Evolutionary conservation across 2,113 vertebrate species (phyloP).

Genomic region (Tapirus terrestris): DNA sequence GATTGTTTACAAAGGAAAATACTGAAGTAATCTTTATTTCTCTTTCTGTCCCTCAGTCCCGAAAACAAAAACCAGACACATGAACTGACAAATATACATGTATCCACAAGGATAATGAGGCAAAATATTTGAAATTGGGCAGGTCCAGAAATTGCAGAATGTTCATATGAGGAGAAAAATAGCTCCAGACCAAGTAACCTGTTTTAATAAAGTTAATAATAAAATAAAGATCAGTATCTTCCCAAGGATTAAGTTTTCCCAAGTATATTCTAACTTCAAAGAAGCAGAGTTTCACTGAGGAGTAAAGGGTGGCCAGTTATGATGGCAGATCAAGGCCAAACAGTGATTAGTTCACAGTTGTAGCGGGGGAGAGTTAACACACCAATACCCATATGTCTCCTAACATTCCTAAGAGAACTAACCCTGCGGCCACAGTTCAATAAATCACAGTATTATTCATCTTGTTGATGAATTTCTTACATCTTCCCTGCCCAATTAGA

Average conservation of each 20-base stretch:
- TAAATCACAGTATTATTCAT: neutral
- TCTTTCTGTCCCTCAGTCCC: neutral
- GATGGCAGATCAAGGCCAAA: neutral
- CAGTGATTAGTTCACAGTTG: neutral
- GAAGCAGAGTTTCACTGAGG: neutral
- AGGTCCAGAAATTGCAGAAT: neutral
- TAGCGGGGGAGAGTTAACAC: neutral
- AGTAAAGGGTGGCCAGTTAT: neutral
- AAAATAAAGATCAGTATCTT: conserved; percentile 26
- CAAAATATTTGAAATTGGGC: neutral
- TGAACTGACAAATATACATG: neutral
- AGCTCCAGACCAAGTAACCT: neutral
- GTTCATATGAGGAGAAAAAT: neutral
- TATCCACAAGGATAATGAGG: neutral
- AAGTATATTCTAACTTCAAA: neutral
- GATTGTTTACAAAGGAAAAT: conserved; percentile 7
- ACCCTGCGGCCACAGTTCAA: neutral
- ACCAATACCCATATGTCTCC: neutral
- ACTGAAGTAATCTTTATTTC: neutral
- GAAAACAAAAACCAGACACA: conserved; percentile 23
- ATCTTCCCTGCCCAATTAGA: neutral
- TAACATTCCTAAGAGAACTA: neutral
- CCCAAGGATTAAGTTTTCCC: neutral
- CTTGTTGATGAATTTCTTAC: neutral
- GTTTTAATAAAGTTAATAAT: conserved; percentile 43